A percentile compares a stretch with the other conserved stretches of the same genome.
These are phyloP conservation scores for Notechis scutatus DNA, from an alignment of 2,113 vertebrate species.

Conservation along the genomic window DNA sequence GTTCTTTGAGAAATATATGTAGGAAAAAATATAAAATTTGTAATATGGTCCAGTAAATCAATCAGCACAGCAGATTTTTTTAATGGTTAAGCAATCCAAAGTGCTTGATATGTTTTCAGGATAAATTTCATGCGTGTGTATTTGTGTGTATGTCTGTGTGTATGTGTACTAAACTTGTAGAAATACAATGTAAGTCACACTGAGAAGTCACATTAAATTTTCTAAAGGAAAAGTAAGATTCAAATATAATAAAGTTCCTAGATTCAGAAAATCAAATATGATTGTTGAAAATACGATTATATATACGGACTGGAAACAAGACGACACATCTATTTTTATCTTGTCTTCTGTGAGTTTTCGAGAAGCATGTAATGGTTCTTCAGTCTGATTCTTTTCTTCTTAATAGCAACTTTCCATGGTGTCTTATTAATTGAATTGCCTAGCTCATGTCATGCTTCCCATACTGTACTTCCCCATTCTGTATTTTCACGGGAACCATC, in stretches of 20 bases:
- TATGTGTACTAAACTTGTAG: neutral
- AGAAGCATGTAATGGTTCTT: neutral
- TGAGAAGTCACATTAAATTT: neutral
- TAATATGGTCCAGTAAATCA: neutral
- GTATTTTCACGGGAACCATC: neutral
- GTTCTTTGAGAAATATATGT: neutral
- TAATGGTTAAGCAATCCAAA: neutral
- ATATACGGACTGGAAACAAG: neutral
- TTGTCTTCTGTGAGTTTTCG: neutral
- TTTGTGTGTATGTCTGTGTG: neutral
- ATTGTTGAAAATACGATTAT: neutral
- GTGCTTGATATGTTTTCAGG: neutral
- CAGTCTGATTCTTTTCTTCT: neutral
- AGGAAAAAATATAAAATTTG: neutral
- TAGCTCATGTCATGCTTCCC: neutral
- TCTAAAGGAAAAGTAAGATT: neutral
- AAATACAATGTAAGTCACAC: neutral
- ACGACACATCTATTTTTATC: too few species aligned
- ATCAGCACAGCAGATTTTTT: neutral
- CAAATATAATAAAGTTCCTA: neutral
- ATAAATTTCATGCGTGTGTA: neutral
- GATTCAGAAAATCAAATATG: neutral
- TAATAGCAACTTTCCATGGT: neutral
- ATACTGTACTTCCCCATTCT: neutral
- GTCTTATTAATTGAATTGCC: neutral